A percentile compares a stretch with the other conserved stretches of the same genome.
Conservation (phyloP, 2,888 invertebrate species). For the Seira sanloemensis region DNA sequence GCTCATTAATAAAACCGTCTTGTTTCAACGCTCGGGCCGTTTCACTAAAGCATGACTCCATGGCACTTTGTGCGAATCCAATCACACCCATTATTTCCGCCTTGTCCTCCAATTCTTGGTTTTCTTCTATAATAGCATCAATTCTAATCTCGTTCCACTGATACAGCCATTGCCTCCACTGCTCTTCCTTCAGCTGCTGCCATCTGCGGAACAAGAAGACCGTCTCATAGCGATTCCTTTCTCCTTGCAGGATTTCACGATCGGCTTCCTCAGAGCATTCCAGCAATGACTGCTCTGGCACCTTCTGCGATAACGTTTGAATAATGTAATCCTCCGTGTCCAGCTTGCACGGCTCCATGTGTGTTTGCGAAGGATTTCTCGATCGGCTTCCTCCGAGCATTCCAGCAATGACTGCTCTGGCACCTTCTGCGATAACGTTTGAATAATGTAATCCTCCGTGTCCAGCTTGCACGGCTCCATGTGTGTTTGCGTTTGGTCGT, state of each 20-base stretch:
- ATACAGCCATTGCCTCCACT: conserved; percentile 32
- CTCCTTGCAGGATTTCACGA: conserved; percentile 21
- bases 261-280: conserved; percentile 31
- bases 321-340: conserved; percentile 26
- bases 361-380: no score
- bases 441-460: conserved; percentile 17
- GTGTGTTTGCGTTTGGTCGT: conserved; percentile 37
- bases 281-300: conserved; percentile 42
- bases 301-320: conserved; percentile 18
- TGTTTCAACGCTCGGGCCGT: conserved; percentile 33
- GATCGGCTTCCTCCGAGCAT: conserved; percentile 30
- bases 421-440: conserved; percentile 26
- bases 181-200: conserved; percentile 43
- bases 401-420: conserved; percentile 45
- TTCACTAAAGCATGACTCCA: conserved; percentile 15
- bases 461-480: conserved; percentile 1
- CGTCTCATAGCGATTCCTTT: conserved; percentile 23
- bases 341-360: neutral
- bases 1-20: conserved; percentile 30
- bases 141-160: conserved; percentile 44
- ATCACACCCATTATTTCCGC: neutral
- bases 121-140: conserved; percentile 34
- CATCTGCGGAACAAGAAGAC: conserved; percentile 32
- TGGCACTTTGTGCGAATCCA: conserved; percentile 35
- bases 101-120: conserved; percentile 15